Conservation (phyloP, 37 sponge, comb jelly and placozoan genomes). For the Petrosia ficiformis region DNA sequence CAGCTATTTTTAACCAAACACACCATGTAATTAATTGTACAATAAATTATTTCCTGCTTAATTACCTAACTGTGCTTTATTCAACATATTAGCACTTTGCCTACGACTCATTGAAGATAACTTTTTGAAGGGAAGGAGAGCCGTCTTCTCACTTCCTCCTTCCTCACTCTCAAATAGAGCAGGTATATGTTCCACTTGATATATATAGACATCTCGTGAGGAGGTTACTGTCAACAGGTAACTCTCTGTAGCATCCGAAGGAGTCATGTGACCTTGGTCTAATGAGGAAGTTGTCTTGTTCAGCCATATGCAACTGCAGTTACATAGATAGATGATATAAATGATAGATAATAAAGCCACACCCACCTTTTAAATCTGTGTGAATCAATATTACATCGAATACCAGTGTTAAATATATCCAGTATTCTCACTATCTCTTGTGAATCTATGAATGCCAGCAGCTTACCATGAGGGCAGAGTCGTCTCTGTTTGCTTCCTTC, state of each 20-base stretch:
- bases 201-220: constrained; percentile 24
- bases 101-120: too few relatives aligned
- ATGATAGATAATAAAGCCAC: too few relatives aligned
- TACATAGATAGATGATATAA: too few relatives aligned
- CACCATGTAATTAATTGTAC: too few relatives aligned
- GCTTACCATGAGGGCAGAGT: not conserved
- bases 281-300: too few relatives aligned
- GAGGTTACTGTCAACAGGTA: constrained; percentile 38
- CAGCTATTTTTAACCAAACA: too few relatives aligned
- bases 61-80: not conserved
- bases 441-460: not conserved
- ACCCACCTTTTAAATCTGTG: not conserved
- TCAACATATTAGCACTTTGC: too few relatives aligned
- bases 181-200: constrained; percentile 1
- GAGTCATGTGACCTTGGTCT: too few relatives aligned
- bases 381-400: not conserved
- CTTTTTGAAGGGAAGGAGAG: too few relatives aligned
- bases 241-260: constrained; percentile 9
- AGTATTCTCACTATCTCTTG: not conserved
- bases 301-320: too few relatives aligned
- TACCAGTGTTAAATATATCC: not conserved
- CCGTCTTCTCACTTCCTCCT: not conserved
- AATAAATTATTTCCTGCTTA: not conserved
- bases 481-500: not conserved
- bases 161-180: not conserved